Percentiles rank a stretch among this genome's conserved stretches.
Evolutionary conservation across 2,797 vertebrate species (phyloP).

Genomic region (Enoplosus armatus): DNA sequence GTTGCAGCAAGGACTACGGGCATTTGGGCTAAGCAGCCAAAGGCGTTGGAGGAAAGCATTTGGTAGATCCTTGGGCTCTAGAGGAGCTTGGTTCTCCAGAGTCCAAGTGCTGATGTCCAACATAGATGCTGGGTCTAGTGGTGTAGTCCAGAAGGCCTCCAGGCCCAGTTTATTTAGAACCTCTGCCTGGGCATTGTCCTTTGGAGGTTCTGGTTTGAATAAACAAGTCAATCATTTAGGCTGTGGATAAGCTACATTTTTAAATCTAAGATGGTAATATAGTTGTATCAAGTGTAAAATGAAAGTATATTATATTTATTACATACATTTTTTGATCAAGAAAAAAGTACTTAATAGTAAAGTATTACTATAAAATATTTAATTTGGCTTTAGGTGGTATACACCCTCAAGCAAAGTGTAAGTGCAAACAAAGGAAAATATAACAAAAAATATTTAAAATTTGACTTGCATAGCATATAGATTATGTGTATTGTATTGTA

Average conservation of each 20-base stretch:
- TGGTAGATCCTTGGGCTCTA: conserved; percentile 74
- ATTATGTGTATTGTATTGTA: background rate
- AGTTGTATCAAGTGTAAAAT: background rate
- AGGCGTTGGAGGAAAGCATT: conserved; percentile 78
- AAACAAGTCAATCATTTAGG: conserved; percentile 1
- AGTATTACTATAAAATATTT: too few relatives aligned
- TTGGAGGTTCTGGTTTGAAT: conserved; percentile 66
- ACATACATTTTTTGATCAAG: background rate
- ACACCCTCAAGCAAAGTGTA: background rate
- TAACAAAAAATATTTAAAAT: background rate
- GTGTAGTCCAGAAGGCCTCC: conserved; percentile 55
- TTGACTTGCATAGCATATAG: background rate
- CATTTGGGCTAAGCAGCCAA: conserved; percentile 78
- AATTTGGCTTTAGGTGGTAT: background rate
- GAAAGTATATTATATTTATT: background rate
- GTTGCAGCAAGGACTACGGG: conserved; percentile 70
- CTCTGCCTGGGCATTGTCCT: conserved; percentile 67
- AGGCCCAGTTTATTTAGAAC: conserved; percentile 74
- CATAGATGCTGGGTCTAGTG: conserved; percentile 73
- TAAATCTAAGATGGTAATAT: background rate
- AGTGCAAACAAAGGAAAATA: too few relatives aligned
- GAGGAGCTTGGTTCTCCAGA: conserved; percentile 62
- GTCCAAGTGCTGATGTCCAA: conserved; percentile 76
- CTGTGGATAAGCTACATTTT: background rate
- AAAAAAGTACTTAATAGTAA: too few relatives aligned